Evolutionary conservation across 2,888 invertebrate species (phyloP), one percentile per base, ranked within the genome.

Genomic region (Perdita meconis): DNA sequence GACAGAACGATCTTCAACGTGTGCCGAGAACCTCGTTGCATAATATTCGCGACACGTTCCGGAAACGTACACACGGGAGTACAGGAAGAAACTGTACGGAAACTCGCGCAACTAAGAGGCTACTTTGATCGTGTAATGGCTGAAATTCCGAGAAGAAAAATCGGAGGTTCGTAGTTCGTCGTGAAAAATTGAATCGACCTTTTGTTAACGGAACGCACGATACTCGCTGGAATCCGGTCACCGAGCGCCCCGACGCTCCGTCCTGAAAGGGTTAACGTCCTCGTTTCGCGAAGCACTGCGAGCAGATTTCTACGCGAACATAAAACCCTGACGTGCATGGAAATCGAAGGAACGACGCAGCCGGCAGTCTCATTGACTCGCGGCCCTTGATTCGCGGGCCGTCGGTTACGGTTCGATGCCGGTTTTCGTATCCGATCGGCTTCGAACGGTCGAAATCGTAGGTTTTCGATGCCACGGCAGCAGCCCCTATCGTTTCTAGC

Each of bases 371-470:
- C 38, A 51, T 64, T 57, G 51, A 53, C 26, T 12, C 47, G 42
- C 22, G 60, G 19, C 55, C 50, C 61, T 40, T n/a, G 57, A 72
- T 65, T 70, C 56, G 53, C 34, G 22, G 16, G 55, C 34, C 8
- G 16, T 57, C 47, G 73, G 53, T 68, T 51, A 63, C 65, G 38
- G 50, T 65, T 60, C 61, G 38, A 63, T 53, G 61, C 56, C 55
- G 63, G 50, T 74, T 74, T 63, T 70, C 56, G 65, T 61, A 68
- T 59, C 63, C 61, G 67, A 6, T 16, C 56, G 51, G n/a, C 44
- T 59, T 67, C 56, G 67, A 68, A 68, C 40, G 55, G 42, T 63
- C 59, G 47, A 67, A 82, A 78, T 65, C 51, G 44, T 59, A 19
- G 61, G n/a, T 51, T 47, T 12, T 34, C 24, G 44, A 10, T 61